Conservation (phyloP, 2,888 invertebrate species). For the Physocephala rufipes region DNA sequence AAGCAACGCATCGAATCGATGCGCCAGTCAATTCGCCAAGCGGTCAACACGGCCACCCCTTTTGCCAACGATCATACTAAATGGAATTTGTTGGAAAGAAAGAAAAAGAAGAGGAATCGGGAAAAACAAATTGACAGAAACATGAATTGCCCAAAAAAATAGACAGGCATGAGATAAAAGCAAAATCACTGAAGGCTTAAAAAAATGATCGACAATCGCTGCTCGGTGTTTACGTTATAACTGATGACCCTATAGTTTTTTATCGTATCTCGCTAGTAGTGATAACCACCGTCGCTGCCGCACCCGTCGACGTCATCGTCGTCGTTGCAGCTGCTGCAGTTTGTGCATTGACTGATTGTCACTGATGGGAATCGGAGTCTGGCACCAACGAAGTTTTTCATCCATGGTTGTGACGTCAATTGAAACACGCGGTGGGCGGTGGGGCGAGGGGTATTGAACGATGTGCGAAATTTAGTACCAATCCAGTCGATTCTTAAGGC, state of each 20-base stretch:
- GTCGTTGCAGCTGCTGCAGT: background rate
- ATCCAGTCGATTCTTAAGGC: no score
- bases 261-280: background rate
- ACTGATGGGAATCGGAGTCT: background rate
- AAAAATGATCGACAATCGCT: background rate
- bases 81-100: background rate
- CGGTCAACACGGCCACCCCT: background rate
- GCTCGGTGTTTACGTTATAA: conserved; percentile 26
- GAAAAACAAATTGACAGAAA: conserved; percentile 13
- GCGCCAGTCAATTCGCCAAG: background rate
- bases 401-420: no score
- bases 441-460: no score
- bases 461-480: no score
- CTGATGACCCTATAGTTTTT: conserved; percentile 32
- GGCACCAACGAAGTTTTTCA: background rate
- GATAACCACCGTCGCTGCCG: background rate
- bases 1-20: background rate
- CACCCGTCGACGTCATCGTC: background rate
- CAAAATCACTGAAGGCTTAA: conserved; percentile 24
- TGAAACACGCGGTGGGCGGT: no score
- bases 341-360: background rate
- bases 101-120: background rate
- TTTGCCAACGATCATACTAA: background rate
- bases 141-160: conserved; percentile 25
- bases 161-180: conserved; percentile 7